These are phyloP conservation scores for Etia nguti DNA, from an alignment of 2,113 vertebrate genomes.

Conservation along the genomic window DNA sequence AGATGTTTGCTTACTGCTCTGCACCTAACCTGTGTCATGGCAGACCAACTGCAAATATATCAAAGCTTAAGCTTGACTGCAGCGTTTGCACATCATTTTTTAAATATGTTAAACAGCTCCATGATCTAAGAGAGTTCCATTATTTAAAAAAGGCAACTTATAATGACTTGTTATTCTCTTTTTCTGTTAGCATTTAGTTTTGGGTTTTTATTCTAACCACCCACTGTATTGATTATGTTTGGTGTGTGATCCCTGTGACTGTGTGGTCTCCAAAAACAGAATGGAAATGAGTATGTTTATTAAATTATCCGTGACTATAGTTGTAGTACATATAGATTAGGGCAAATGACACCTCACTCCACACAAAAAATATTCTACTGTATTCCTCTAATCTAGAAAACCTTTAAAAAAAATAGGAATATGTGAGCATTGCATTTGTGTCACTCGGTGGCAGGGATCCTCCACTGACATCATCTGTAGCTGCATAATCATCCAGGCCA, in stretches of 20 bases:
- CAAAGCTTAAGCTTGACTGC: background rate
- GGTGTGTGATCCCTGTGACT: background rate
- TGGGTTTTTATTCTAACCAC: background rate
- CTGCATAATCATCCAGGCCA: conserved; percentile 68
- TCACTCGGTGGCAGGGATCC: conserved; percentile 36
- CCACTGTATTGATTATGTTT: background rate
- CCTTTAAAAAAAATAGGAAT: conserved; percentile 23
- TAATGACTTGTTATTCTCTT: background rate
- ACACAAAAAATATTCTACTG: background rate
- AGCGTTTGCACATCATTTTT: background rate
- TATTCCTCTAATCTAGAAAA: conserved; percentile 38
- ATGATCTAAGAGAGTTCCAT: background rate
- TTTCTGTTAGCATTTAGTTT: background rate
- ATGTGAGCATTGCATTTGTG: conserved; percentile 21
- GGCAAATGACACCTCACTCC: conserved; percentile 16
- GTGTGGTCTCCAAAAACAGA: background rate
- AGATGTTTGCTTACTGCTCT: background rate
- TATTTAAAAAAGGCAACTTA: background rate
- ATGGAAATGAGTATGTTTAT: conserved; percentile 14
- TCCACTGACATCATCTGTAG: conserved; percentile 67
- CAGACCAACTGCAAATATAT: background rate
- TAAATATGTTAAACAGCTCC: background rate
- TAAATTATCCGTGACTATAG: conserved; percentile 7
- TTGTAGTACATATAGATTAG: background rate
- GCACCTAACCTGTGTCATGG: background rate